Evolutionary conservation across 2,113 vertebrate genomes (phyloP), one percentile per base, ranked within the genome.

Genomic region (Motacilla alba): DNA sequence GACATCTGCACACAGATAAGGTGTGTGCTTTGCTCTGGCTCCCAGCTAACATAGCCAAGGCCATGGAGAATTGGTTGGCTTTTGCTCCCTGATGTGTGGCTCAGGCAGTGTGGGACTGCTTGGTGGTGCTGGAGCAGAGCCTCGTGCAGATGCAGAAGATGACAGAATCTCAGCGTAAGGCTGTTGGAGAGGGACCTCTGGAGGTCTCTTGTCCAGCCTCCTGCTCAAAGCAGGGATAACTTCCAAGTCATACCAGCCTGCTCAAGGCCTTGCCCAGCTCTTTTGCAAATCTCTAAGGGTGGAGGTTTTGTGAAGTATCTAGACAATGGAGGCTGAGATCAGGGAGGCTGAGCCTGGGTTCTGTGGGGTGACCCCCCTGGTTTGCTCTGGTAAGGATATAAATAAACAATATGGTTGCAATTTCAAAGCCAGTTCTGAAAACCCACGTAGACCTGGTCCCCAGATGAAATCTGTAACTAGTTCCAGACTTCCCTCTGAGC

Each of bases 401-500:
- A 86, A 67, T 80, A 52, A 70, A 74, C 49, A 5, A 44, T 47
- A 68, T 9, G 13, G 47, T 55, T 90, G 47, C 60, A 74, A 37
- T 88, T 91, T 93, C 72, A 88, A 74, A 35, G 68, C 92, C 43
- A 44, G 30, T 70, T 88, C 35, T 67, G 39, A 83, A 77, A 63
- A 93, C 83, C 24, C 37, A 35, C 11, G 17, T 74, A 94, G 78
- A 63, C 67, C 39, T 55, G 59, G 80, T 69, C 67, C 70, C 59
- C 88, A 70, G 63, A 52, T 62, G 60, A 74, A 90, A 74, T 63
- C 35, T 69, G 23, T 87, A 88, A 69, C 43, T 62, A 23, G 47
- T 74, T 95, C 79, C 93, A 94, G 63, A 49, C 69, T 97, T 78
- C 60, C 47, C 44, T 88, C 39, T 47, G 56, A 77, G 39, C 64